These are phyloP conservation scores for Lonchura striata DNA, from an alignment of 2,113 vertebrate genomes.

Conservation along the genomic window DNA sequence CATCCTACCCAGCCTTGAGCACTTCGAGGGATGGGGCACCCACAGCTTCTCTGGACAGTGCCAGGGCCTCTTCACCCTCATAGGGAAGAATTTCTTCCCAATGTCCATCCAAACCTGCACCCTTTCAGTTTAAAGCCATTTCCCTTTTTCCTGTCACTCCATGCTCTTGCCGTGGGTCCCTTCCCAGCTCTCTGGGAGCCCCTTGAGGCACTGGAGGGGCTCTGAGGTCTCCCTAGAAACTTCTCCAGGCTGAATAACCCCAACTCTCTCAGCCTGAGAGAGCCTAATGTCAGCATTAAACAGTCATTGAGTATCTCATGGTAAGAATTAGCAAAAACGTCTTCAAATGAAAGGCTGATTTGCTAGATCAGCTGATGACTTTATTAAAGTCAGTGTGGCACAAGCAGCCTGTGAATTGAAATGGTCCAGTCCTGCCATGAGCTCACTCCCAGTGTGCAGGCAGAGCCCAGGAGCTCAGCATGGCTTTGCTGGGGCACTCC, in stretches of 20 bases:
- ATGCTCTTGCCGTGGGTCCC: not conserved
- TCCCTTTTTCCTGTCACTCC: not conserved
- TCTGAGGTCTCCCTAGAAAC: not conserved
- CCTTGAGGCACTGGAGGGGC: not conserved
- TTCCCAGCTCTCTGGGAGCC: not conserved
- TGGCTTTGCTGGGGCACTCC: not conserved
- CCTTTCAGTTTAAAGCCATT: not conserved
- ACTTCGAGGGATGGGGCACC: not conserved
- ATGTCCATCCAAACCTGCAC: not conserved
- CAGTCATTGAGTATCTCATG: not conserved
- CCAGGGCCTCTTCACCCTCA: not conserved
- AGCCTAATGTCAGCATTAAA: not conserved
- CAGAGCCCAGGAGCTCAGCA: not conserved
- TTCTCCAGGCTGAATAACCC: not conserved
- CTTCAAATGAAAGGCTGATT: not conserved
- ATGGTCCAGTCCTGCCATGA: not conserved
- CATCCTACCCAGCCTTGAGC: not conserved
- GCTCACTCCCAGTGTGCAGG: not conserved
- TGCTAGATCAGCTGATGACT: not conserved
- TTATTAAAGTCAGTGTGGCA: accelerated
- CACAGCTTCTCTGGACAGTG: not conserved
- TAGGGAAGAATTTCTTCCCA: not conserved
- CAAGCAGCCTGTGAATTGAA: not conserved
- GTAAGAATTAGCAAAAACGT: not conserved
- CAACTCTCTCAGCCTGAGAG: not conserved